Evolutionary conservation across 64 coral and sea anemone species (phyloP).

Genomic region (Cladopsammia gracilis): DNA sequence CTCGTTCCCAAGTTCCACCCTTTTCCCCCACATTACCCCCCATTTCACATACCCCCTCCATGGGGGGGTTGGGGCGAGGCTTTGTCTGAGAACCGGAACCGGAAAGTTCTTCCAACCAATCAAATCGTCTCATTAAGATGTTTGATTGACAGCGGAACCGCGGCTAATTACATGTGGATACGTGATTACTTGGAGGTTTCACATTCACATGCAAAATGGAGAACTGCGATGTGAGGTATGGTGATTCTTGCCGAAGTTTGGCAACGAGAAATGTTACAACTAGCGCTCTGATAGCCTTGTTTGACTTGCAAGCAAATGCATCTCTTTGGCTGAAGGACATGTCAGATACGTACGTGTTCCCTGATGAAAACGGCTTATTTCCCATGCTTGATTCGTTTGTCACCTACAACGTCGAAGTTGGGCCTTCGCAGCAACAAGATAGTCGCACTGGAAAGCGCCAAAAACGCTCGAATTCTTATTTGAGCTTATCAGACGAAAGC

Average conservation of each 20-base stretch:
- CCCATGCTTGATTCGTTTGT: not conserved
- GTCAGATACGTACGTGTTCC: constrained; percentile 35
- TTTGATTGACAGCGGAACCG: not conserved
- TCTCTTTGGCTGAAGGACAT: constrained; percentile 30
- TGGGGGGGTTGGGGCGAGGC: too few relatives aligned
- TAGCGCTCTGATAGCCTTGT: not conserved
- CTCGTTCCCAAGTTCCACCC: too few relatives aligned
- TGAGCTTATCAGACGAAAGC: constrained; percentile 29
- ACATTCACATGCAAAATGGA: not conserved
- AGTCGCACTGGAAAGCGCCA: constrained; percentile 15
- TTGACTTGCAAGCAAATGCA: not conserved
- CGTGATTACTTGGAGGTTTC: not conserved
- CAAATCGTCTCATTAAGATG: not conserved
- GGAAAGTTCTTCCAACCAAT: not conserved
- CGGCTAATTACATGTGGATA: not conserved
- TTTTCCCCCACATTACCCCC: too few relatives aligned
- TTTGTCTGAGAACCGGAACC: too few relatives aligned
- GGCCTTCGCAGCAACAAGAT: not conserved
- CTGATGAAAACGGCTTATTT: constrained; percentile 37
- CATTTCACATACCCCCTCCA: too few relatives aligned
- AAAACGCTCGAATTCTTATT: not conserved
- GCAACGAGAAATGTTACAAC: constrained; percentile 39
- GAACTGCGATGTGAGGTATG: constrained; percentile 25
- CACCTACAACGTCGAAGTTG: constrained; percentile 18
- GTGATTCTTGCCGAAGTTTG: constrained; percentile 13